These are phyloP conservation scores for Ceratina japonica DNA, from an alignment of 1,140 invertebrate genomes.

Conservation along the genomic window DNA sequence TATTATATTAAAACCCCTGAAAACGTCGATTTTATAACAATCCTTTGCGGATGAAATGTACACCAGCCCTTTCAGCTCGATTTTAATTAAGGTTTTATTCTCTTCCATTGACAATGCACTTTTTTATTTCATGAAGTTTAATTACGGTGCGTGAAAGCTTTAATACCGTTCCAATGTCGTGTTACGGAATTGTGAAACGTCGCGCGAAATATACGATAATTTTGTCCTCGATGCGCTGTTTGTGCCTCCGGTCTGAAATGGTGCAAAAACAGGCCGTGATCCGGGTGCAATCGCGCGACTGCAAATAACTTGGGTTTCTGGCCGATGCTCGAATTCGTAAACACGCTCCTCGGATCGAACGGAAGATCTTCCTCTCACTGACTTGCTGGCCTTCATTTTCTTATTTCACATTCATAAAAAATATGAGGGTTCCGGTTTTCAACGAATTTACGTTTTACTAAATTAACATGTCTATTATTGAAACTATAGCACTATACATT, in stretches of 20 bases:
- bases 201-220: constrained; percentile 24
- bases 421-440: too few relatives aligned
- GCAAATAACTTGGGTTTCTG: constrained; percentile 59
- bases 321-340: constrained; percentile 48
- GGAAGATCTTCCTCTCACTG: constrained; percentile 2
- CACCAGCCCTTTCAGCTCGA: too few relatives aligned
- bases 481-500: too few relatives aligned
- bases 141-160: too few relatives aligned
- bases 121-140: not conserved
- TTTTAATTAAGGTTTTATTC: too few relatives aligned
- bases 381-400: constrained; percentile 4
- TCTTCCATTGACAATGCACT: not conserved
- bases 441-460: too few relatives aligned
- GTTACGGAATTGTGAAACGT: not conserved
- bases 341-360: constrained; percentile 48
- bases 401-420: not conserved
- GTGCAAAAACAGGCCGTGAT: constrained; percentile 59
- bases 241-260: constrained; percentile 12
- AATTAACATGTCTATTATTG: too few relatives aligned
- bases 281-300: constrained; percentile 56
- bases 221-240: constrained; percentile 29
- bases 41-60: too few relatives aligned
- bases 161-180: too few relatives aligned
- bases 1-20: not conserved
- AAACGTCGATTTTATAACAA: not conserved